Percentiles rank a stretch among this genome's conserved stretches.
Conservation (phyloP, 35 echinoderm and acorn worm species). For the Ophiothrix spiculata region DNA sequence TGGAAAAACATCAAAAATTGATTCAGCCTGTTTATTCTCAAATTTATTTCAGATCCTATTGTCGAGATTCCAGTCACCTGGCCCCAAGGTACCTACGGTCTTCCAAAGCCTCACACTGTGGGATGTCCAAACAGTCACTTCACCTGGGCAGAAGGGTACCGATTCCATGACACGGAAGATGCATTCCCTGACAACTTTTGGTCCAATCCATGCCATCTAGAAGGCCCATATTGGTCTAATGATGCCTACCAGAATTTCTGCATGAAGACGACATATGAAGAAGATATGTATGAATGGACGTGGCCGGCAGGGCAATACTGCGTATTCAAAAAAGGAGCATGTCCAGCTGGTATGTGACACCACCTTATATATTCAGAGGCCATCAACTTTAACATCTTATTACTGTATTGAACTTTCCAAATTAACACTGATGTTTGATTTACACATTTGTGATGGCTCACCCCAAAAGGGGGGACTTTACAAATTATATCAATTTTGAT, state of each 20-base stretch:
- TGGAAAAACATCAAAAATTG: too few relatives aligned
- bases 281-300: conserved; percentile 22
- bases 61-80: conserved; percentile 62
- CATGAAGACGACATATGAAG: conserved; percentile 36
- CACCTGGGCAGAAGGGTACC: conserved; percentile 53
- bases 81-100: conserved; percentile 61
- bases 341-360: conserved; percentile 62
- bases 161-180: conserved; percentile 72
- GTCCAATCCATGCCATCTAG: conserved; percentile 60
- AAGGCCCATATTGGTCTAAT: conserved; percentile 40
- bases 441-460: too few relatives aligned
- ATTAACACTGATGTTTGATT: too few relatives aligned
- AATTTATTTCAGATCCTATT: conserved; percentile 28
- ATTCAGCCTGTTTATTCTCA: too few relatives aligned
- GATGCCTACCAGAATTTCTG: conserved; percentile 81
- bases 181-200: conserved; percentile 41
- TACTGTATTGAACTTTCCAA: too few relatives aligned
- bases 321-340: conserved; percentile 59
- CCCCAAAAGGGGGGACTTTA: too few relatives aligned
- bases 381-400: too few relatives aligned
- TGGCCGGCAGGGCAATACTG: conserved; percentile 65
- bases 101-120: conserved; percentile 43
- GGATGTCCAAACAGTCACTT: conserved; percentile 57
- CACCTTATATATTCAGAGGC: too few relatives aligned
- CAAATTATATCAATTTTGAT: too few relatives aligned